Conservation (phyloP, 2,113 vertebrate genomes). For the Euleptes europaea region DNA sequence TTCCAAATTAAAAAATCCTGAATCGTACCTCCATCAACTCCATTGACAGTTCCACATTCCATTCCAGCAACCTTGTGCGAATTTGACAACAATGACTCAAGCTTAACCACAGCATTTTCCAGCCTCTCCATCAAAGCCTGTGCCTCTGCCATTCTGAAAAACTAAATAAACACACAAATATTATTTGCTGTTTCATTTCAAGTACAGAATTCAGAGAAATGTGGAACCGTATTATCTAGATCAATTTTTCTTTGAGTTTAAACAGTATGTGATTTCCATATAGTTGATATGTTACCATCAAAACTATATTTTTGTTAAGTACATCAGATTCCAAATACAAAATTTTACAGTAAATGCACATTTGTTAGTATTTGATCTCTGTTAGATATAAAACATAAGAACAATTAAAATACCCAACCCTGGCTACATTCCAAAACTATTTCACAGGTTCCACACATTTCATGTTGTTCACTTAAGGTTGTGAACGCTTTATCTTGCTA, state of each 20-base stretch:
- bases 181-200: constrained; percentile 5
- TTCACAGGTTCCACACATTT: neutral
- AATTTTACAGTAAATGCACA: neutral
- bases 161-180: constrained; percentile 4
- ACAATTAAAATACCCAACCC: neutral
- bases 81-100: constrained; percentile 83
- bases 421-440: neutral
- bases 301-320: neutral
- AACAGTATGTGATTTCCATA: neutral
- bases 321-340: neutral
- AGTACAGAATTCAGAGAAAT: neutral
- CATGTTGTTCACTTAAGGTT: neutral
- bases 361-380: neutral
- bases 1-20: neutral
- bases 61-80: constrained; percentile 63
- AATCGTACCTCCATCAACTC: constrained; percentile 81
- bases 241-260: neutral
- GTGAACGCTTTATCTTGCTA: neutral
- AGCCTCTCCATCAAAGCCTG: constrained; percentile 88
- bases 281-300: neutral
- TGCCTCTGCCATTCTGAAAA: constrained; percentile 81
- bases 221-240: neutral
- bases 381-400: neutral
- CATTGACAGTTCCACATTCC: constrained; percentile 72
- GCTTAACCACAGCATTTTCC: constrained; percentile 87